Conservation (phyloP, 1,140 invertebrate genomes). For the Cydia amplana region DNA sequence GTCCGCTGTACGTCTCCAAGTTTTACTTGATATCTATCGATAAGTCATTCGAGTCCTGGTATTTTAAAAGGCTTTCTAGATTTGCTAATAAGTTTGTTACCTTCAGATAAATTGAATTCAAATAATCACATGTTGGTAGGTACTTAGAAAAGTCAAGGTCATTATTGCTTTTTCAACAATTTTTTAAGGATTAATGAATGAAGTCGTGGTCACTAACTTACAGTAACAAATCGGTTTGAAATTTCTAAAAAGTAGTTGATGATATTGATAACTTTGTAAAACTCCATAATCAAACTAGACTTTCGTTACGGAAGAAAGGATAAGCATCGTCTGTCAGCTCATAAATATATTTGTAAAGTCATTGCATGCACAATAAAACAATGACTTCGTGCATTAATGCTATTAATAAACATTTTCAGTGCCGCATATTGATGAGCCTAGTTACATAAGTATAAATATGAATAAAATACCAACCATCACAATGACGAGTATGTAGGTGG, state of each 20-base stretch:
- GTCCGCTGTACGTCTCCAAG: constrained; percentile 55
- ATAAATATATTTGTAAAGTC: constrained; percentile 5
- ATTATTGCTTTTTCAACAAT: too few relatives aligned
- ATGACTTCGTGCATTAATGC: constrained; percentile 11
- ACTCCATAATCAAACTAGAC: neutral
- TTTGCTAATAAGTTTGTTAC: constrained; percentile 4
- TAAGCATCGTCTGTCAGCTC: neutral
- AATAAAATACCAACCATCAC: neutral
- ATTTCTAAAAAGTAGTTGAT: too few relatives aligned
- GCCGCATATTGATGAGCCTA: neutral
- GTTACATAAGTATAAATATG: neutral
- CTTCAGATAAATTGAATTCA: neutral
- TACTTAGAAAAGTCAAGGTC: too few relatives aligned
- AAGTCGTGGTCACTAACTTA: too few relatives aligned
- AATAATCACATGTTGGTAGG: neutral
- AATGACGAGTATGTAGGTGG: constrained; percentile 3
- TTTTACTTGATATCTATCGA: constrained; percentile 41
- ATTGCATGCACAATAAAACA: constrained; percentile 3
- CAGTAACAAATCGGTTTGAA: too few relatives aligned
- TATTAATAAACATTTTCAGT: constrained; percentile 3
- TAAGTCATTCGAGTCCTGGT: constrained; percentile 7
- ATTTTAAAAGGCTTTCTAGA: constrained; percentile 6
- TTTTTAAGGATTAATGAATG: too few relatives aligned
- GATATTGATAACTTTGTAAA: too few relatives aligned
- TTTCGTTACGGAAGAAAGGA: neutral